Conservation (phyloP, 2,797 vertebrate genomes). For the Thripadectes ignobilis region DNA sequence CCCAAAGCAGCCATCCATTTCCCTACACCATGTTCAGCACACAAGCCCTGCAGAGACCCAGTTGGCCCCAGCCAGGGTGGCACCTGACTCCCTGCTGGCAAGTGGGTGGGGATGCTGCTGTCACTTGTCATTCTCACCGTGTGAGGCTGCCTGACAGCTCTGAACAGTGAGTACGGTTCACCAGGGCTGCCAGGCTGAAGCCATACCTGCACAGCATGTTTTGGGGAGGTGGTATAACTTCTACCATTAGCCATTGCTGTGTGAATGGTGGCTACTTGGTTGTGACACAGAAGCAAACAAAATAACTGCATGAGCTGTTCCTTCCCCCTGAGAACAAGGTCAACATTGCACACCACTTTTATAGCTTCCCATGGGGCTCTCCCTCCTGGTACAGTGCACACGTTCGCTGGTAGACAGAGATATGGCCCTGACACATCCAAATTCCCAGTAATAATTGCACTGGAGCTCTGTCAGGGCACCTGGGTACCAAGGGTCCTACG, state of each 20-base stretch:
- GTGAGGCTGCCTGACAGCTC: not conserved
- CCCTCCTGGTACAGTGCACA: not conserved
- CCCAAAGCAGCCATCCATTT: not conserved
- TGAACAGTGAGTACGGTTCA: rapidly evolving
- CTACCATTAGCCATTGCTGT: not conserved
- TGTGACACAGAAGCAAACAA: not conserved
- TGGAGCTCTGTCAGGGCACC: not conserved
- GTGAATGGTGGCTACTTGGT: not conserved
- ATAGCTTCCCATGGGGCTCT: not conserved
- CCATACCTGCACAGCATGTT: rapidly evolving
- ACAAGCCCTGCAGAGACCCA: not conserved
- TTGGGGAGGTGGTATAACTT: not conserved
- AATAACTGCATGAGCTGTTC: not conserved
- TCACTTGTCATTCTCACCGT: rapidly evolving
- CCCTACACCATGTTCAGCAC: not conserved
- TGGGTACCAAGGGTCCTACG: rapidly evolving
- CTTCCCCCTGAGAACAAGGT: not conserved
- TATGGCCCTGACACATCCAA: rapidly evolving
- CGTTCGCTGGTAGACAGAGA: not conserved
- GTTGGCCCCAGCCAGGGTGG: not conserved
- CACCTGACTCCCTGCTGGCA: not conserved
- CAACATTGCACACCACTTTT: not conserved
- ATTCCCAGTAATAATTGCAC: not conserved
- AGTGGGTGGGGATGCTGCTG: not conserved
- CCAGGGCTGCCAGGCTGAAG: not conserved